phyloP scores from a whole-genome alignment of 1,140 invertebrate genomes.

The Mercenaria mercenaria region DNA sequence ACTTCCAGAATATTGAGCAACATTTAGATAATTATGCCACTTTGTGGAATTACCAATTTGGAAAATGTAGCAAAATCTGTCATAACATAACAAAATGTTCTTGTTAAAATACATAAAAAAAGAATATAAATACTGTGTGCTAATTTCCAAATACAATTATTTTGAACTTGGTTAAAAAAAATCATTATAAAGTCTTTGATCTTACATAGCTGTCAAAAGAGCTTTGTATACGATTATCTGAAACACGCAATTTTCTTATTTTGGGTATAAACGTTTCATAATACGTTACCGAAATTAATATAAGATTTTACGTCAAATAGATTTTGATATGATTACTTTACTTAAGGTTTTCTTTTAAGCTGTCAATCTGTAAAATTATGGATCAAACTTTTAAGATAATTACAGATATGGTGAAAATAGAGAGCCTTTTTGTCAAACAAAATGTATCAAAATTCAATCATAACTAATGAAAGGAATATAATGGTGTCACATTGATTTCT shows the following conservation, averaged over 20 bases:
- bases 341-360: background rate
- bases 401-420: background rate
- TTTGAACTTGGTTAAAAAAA: background rate
- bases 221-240: background rate
- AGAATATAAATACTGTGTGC: background rate
- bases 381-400: background rate
- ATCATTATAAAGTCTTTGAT: constrained; percentile 30
- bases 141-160: constrained; percentile 2
- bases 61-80: constrained; percentile 1
- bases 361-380: constrained; percentile 1
- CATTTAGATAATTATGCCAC: constrained; percentile 34
- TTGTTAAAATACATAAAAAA: constrained; percentile 11
- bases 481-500: no score
- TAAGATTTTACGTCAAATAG: constrained; percentile 4
- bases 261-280: background rate
- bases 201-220: background rate
- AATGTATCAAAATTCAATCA: background rate
- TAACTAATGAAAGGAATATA: background rate
- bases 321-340: background rate
- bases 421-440: background rate
- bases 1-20: background rate
- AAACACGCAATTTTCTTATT: constrained; percentile 22
- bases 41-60: constrained; percentile 32
- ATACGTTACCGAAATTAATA: background rate
- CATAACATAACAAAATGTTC: background rate